phyloP scores from a whole-genome alignment of 2,113 vertebrate genomes.

The Cyanoliseus patagonus region DNA sequence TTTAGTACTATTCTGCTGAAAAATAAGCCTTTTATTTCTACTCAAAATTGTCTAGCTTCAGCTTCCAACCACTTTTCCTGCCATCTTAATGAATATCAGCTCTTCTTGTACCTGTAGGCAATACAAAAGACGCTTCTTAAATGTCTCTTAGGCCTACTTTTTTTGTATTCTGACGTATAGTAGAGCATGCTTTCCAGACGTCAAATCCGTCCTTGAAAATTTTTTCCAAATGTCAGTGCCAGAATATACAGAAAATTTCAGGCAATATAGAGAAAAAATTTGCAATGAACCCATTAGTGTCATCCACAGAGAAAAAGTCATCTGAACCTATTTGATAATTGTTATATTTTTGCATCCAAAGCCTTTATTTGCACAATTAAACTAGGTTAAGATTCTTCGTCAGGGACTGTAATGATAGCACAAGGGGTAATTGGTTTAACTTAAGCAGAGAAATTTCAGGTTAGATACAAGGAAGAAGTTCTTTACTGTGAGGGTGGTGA shows the following conservation, averaged over 20 bases:
- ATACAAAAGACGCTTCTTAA: not conserved
- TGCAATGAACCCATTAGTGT: not conserved
- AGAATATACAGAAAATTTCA: not conserved
- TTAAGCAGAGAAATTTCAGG: not conserved
- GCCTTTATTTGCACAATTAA: not conserved
- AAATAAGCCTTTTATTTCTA: not conserved
- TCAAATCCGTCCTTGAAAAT: not conserved
- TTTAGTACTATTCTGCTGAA: not conserved
- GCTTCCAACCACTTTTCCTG: not conserved
- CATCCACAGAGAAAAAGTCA: not conserved
- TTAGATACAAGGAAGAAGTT: not conserved
- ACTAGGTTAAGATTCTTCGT: not conserved
- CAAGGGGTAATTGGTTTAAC: not conserved
- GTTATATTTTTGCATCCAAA: not conserved
- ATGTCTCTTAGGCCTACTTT: not conserved
- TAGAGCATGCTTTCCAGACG: rapidly evolving
- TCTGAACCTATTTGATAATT: not conserved
- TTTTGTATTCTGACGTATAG: not conserved
- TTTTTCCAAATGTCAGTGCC: not conserved
- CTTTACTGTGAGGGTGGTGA: not conserved
- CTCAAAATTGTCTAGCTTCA: not conserved
- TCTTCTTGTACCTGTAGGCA: not conserved
- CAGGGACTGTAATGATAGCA: not conserved
- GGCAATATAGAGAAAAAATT: not conserved
- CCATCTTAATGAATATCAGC: not conserved